Conservation (phyloP, 1,140 invertebrate genomes). For the Drosophila azteca region DNA sequence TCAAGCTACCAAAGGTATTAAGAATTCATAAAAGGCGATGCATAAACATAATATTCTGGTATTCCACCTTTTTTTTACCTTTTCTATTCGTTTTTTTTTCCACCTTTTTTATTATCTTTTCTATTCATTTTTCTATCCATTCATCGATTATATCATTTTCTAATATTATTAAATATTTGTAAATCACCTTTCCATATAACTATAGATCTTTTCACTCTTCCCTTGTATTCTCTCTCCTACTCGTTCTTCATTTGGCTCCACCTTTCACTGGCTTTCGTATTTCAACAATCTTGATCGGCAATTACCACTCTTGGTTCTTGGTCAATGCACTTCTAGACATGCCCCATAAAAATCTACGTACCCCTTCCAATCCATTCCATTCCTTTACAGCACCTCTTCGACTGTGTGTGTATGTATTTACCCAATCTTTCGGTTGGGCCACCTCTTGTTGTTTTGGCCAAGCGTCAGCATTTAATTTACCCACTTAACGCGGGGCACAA, state of each 20-base stretch:
- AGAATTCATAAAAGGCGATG: no score
- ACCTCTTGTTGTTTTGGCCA: constrained; percentile 16
- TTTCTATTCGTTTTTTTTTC: no score
- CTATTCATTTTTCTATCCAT: no score
- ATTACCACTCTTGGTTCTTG: constrained; percentile 6
- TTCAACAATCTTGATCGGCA: constrained; percentile 1
- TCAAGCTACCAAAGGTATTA: no score
- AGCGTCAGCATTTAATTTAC: constrained; percentile 49
- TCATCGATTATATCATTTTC: no score
- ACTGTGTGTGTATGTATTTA: background rate
- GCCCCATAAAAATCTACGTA: constrained; percentile 1
- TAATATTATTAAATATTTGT: no score
- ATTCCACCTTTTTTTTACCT: no score
- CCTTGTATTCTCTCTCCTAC: background rate
- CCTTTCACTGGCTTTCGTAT: background rate
- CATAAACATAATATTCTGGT: no score
- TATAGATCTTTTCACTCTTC: no score
- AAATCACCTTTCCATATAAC: no score
- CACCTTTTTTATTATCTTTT: no score
- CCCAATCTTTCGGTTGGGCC: constrained; percentile 14
- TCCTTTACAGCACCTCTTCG: background rate
- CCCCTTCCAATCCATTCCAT: background rate
- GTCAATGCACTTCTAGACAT: constrained; percentile 27
- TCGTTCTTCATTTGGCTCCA: background rate
- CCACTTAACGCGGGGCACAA: constrained; percentile 47